A percentile compares a stretch with the other conserved stretches of the same genome.
Evolutionary conservation across 1,140 invertebrate species (phyloP).

Genomic region (Dinothrombium tinctorium): DNA sequence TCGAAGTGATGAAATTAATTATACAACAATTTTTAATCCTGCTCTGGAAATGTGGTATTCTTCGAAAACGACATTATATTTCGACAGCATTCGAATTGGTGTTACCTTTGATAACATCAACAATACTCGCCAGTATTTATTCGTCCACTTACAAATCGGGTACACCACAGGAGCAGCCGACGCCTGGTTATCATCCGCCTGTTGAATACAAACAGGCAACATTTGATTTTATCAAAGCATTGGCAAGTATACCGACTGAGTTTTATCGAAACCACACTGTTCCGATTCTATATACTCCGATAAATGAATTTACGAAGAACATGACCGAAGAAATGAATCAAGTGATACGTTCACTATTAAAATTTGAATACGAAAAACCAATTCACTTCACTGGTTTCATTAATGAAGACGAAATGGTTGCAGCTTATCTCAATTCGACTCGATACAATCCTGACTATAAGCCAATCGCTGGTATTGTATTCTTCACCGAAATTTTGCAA

Average conservation of each 20-base stretch:
- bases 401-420: not conserved
- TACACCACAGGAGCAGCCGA: not conserved
- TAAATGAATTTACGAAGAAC: no score
- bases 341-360: no score
- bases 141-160: not conserved
- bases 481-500: not conserved
- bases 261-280: not conserved
- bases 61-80: slow-evolving; percentile 15
- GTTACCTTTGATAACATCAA: slow-evolving; percentile 13
- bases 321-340: no score
- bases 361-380: no score
- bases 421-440: not conserved
- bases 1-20: not conserved
- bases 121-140: not conserved
- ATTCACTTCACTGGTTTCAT: no score
- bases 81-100: slow-evolving; percentile 18
- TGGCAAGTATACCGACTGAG: not conserved
- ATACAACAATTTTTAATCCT: slow-evolving; percentile 6
- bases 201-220: not conserved
- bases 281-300: no score
- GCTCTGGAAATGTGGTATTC: slow-evolving; percentile 11
- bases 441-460: not conserved
- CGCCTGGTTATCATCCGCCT: not conserved
- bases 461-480: not conserved
- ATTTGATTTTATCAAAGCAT: not conserved